Percentiles rank a stretch among this genome's conserved stretches.
These are phyloP conservation scores for Cyrtonyx montezumae DNA, from an alignment of 2,113 vertebrate species.

Conservation along the genomic window DNA sequence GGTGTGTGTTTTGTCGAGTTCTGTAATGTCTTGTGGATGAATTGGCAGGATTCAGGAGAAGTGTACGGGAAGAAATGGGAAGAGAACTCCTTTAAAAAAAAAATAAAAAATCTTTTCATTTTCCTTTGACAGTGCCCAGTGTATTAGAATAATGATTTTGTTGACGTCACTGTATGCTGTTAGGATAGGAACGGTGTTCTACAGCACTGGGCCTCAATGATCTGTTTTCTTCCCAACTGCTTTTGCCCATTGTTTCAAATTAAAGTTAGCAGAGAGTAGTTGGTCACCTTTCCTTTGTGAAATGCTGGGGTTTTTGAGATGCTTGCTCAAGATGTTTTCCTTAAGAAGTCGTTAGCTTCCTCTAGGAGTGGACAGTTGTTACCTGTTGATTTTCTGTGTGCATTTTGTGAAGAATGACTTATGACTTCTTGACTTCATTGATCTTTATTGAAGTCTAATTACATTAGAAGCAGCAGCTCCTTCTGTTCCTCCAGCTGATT, in stretches of 20 bases:
- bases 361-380: background rate
- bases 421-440: background rate
- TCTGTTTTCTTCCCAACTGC: background rate
- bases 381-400: background rate
- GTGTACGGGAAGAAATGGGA: rapidly evolving
- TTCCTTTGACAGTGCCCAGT: background rate
- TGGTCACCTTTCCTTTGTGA: background rate
- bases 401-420: background rate
- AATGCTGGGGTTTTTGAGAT: background rate
- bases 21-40: background rate
- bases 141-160: background rate
- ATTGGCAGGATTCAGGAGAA: background rate
- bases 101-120: background rate
- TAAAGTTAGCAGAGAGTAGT: background rate
- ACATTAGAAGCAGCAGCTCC: background rate
- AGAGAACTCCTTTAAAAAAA: background rate
- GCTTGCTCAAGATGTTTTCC: background rate
- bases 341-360: background rate
- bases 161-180: rapidly evolving
- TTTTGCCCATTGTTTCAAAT: background rate
- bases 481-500: background rate
- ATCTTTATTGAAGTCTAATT: background rate
- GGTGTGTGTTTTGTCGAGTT: background rate
- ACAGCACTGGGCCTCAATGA: background rate
- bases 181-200: background rate